Base-by-base conservation (phyloP, 2,888 invertebrate genomes). In the Lagria hirta region DNA sequence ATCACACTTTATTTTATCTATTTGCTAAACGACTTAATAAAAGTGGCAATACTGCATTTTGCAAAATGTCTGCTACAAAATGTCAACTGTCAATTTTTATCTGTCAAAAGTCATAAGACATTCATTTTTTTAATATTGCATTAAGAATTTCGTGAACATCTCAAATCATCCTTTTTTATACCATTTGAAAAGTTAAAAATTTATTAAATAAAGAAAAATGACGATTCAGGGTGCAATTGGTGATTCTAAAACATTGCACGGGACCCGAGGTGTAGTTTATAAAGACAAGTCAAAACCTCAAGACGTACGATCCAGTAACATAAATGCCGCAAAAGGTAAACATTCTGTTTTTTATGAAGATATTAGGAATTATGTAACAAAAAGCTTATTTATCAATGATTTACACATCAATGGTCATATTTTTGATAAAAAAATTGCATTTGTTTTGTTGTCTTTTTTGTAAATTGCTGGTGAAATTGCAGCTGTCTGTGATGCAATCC, bases 401-500 rank as follows among this genome's bases (percentile, higher is more conserved):
- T 29, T 18, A 29, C 11, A 12, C 1, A 13, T 5, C 13, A 12
- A n/a, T 16, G 11, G 15, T 11, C 3, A 3, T 3, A 15, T 7
- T 11, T 14, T 15, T 15, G 5, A 8, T 4, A 2, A 23, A 8
- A 15, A 14, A 13, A 22, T 11, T 12, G 18, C 34, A 13, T 32
- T 42, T 4, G 12, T 11, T 7, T 2, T 7, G 13, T 23, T 26
- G 7, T 35, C 29, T 15, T 22, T 34, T 22, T 17, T 29, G 16
- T 36, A 18, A 30, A 21, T 17, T n/a, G n/a, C n/a, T n/a, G 50
- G 47, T 58, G 29, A 57, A 60, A 54, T 77, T 82, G 47, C 73
- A 96, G 97, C 98, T 75, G 96, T 99, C 37, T 91, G 96, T 52
- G 94, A 97, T 91, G 97, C 98, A 7, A 92, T 99, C 64, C 86